phyloP scores from a whole-genome alignment of 2,797 vertebrate genomes.

The Tolypeutes matacus region DNA sequence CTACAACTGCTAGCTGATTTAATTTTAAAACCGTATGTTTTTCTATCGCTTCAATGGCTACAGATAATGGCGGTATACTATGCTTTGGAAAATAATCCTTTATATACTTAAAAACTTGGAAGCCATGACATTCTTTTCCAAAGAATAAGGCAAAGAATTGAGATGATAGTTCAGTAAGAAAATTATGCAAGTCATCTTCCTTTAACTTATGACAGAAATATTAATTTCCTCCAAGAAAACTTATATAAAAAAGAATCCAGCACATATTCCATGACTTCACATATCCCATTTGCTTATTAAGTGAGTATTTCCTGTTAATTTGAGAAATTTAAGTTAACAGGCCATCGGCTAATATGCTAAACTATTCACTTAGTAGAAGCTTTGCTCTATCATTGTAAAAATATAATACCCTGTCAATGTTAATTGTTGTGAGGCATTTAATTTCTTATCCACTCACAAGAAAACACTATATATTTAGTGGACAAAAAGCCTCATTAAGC shows the following conservation, averaged over 20 bases:
- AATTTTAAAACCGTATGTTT: slow-evolving; percentile 16
- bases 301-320: slow-evolving; percentile 44
- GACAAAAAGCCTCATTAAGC: slow-evolving; percentile 63
- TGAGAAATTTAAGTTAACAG: slow-evolving; percentile 54
- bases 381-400: slow-evolving; percentile 52
- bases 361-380: slow-evolving; percentile 41
- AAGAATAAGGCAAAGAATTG: background rate
- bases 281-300: background rate
- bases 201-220: slow-evolving; percentile 35
- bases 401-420: slow-evolving; percentile 22
- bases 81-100: slow-evolving; percentile 25
- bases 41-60: background rate
- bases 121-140: slow-evolving; percentile 9
- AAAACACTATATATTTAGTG: slow-evolving; percentile 30
- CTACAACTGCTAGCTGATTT: slow-evolving; percentile 11
- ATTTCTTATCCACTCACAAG: slow-evolving; percentile 53
- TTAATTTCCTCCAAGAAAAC: slow-evolving; percentile 47
- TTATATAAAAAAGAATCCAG: background rate
- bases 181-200: background rate
- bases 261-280: background rate
- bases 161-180: background rate
- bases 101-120: background rate
- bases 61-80: background rate
- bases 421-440: slow-evolving; percentile 55
- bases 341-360: slow-evolving; percentile 3